A percentile compares a stretch with the other conserved stretches of the same genome.
Conservation (phyloP, 2,797 vertebrate species). For the Bucorvus abyssinicus region DNA sequence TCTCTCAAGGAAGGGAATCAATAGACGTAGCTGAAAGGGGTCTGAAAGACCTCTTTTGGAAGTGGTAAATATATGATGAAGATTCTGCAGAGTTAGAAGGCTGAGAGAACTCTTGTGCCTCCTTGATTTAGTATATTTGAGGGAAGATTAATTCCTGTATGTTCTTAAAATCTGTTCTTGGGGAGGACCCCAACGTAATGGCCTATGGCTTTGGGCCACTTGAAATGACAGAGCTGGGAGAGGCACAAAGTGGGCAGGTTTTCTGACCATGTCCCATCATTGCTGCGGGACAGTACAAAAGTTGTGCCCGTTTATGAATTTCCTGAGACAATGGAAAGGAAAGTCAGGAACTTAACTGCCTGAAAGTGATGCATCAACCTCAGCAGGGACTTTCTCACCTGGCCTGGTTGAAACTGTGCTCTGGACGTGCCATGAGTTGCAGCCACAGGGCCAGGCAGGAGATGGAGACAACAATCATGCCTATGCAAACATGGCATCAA, state of each 20-base stretch:
- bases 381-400: background rate
- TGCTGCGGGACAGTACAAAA: background rate
- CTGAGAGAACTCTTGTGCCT: background rate
- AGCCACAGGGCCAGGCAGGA: background rate
- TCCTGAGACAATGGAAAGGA: background rate
- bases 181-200: background rate
- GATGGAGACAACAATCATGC: background rate
- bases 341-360: background rate
- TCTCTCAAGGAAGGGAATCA: background rate
- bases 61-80: background rate
- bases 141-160: background rate
- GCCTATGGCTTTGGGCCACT: background rate
- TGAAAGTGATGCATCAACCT: background rate
- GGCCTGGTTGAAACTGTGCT: background rate
- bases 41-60: background rate
- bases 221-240: background rate
- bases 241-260: background rate
- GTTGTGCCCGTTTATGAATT: background rate
- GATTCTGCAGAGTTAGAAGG: background rate
- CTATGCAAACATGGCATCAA: background rate
- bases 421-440: background rate
- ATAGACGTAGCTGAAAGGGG: background rate
- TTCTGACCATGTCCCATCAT: background rate
- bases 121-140: background rate
- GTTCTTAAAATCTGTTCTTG: background rate